Conservation (phyloP, 2,797 vertebrate species). For the Gallinago stenura region DNA sequence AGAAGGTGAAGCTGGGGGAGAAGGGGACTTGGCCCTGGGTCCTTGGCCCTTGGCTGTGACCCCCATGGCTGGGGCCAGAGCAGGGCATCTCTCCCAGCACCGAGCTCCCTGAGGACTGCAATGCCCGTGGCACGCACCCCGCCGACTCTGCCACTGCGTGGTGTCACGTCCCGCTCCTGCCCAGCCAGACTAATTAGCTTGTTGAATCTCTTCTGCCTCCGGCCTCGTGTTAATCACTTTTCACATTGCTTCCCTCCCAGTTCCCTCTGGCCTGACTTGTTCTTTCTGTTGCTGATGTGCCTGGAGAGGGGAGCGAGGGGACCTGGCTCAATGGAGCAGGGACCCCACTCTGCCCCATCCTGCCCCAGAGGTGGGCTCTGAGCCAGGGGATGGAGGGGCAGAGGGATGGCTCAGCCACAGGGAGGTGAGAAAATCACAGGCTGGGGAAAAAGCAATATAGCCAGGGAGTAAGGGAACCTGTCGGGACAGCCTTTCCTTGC, state of each 20-base stretch:
- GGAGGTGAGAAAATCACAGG: background rate
- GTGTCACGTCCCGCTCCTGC: slow-evolving; percentile 15
- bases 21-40: background rate
- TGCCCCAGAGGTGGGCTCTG: background rate
- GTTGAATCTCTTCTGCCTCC: slow-evolving; percentile 50
- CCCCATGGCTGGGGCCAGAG: background rate
- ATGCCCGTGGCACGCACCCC: accelerated
- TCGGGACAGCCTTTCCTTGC: background rate
- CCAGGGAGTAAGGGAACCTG: background rate
- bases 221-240: slow-evolving; percentile 64
- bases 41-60: background rate
- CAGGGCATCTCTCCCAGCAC: background rate
- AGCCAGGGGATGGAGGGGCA: accelerated
- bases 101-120: accelerated
- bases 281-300: background rate
- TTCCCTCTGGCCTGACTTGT: slow-evolving; percentile 10
- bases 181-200: slow-evolving; percentile 65
- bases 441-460: background rate
- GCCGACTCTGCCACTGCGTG: accelerated
- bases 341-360: background rate
- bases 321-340: background rate
- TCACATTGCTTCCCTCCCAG: slow-evolving; percentile 30
- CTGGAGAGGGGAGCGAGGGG: background rate
- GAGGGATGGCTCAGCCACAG: background rate
- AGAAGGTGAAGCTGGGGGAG: background rate